These are phyloP conservation scores for Sternarchorhynchus goeldii DNA, from an alignment of 2,797 vertebrate species.

Conservation along the genomic window DNA sequence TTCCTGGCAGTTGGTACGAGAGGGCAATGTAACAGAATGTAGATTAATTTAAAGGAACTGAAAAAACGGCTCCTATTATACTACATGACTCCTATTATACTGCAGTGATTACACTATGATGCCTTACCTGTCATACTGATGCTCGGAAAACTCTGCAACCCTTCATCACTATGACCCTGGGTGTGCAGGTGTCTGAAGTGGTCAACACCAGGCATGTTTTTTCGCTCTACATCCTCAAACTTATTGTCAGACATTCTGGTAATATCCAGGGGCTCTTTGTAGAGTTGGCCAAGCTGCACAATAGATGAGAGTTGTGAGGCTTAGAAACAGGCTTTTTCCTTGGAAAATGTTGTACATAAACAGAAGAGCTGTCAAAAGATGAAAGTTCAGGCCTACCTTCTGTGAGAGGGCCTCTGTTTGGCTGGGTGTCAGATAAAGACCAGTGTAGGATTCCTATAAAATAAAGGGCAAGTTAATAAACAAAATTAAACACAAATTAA, in stretches of 20 bases:
- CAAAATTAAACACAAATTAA: background rate
- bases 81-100: background rate
- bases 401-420: constrained; percentile 58
- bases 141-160: constrained; percentile 31
- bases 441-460: constrained; percentile 53
- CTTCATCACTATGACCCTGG: constrained; percentile 33
- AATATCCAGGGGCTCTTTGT: constrained; percentile 42
- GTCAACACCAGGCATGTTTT: constrained; percentile 8
- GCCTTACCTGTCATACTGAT: constrained; percentile 41
- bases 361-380: background rate
- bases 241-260: constrained; percentile 28
- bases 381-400: constrained; percentile 43
- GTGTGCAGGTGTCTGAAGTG: constrained; percentile 5
- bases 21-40: background rate
- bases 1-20: background rate
- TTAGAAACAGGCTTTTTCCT: background rate
- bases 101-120: background rate
- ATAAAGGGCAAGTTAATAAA: constrained; percentile 11
- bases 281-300: constrained; percentile 53
- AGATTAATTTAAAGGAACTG: background rate
- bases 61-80: background rate
- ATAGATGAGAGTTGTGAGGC: background rate
- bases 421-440: constrained; percentile 54
- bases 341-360: background rate
- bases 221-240: constrained; percentile 35